Percentiles rank a stretch among this genome's conserved stretches.
Evolutionary conservation across 1,140 invertebrate species (phyloP).

Genomic region (Cydia fagiglandana): DNA sequence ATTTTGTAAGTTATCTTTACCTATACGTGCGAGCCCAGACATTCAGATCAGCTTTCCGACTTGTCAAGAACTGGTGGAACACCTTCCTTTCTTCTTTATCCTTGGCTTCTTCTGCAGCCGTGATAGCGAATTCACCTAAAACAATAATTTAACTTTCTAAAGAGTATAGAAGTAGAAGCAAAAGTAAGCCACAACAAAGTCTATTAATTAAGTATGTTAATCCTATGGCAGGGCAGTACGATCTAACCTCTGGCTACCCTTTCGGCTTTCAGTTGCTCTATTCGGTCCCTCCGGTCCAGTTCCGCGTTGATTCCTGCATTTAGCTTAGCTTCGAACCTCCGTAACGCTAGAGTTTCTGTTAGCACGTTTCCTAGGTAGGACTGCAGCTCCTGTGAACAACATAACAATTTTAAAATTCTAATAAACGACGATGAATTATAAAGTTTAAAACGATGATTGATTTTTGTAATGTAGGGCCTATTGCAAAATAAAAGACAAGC

Average conservation of each 20-base stretch:
- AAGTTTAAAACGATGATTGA: too few relatives aligned
- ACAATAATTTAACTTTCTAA: conserved; percentile 57
- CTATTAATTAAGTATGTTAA: too few relatives aligned
- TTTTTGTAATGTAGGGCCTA: too few relatives aligned
- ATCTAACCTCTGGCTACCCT: conserved; percentile 57
- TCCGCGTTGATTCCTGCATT: conserved; percentile 77
- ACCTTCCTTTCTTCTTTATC: conserved; percentile 81
- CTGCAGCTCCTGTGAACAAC: conserved; percentile 66
- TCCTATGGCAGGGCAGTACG: not conserved
- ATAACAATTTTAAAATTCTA: not conserved
- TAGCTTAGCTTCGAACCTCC: conserved; percentile 77
- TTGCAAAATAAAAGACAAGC: too few relatives aligned
- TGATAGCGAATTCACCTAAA: conserved; percentile 80
- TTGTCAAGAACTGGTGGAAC: conserved; percentile 83
- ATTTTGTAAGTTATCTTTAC: conserved; percentile 42
- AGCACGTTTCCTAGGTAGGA: conserved; percentile 79
- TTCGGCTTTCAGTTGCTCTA: conserved; percentile 68
- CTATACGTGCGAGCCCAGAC: conserved; percentile 84
- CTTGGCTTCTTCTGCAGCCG: conserved; percentile 79
- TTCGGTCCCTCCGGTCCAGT: conserved; percentile 69
- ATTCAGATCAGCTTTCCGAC: conserved; percentile 82
- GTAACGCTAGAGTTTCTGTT: conserved; percentile 77
- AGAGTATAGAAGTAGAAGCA: too few relatives aligned
- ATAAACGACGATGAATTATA: too few relatives aligned
- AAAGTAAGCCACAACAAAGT: too few relatives aligned